phyloP scores from a whole-genome alignment of 2,113 vertebrate genomes.

The Hemiscyllium ocellatum region DNA sequence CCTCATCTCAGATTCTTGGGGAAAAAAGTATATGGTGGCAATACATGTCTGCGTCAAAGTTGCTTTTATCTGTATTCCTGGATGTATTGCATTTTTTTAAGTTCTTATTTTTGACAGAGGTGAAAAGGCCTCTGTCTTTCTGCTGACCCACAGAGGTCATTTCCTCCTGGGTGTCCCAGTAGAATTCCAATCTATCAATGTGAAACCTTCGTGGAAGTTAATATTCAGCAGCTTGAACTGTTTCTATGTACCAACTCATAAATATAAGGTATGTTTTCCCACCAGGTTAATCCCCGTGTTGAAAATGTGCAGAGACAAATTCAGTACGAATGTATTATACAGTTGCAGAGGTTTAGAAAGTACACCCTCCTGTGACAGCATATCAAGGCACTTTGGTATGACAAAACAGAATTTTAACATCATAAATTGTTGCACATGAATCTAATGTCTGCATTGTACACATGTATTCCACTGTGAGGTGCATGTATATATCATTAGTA shows the following conservation, averaged over 20 bases:
- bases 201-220: background rate
- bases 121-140: background rate
- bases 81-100: background rate
- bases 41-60: background rate
- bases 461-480: background rate
- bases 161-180: background rate
- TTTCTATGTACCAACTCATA: background rate
- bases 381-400: background rate
- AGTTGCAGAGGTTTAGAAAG: background rate
- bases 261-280: background rate
- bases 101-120: background rate
- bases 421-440: background rate
- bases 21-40: background rate
- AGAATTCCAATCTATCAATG: background rate
- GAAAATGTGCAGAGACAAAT: background rate
- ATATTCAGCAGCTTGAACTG: conserved; percentile 26
- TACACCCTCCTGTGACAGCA: background rate
- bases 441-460: background rate
- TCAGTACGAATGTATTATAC: background rate
- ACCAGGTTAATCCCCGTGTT: background rate
- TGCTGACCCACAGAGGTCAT: background rate
- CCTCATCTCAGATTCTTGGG: background rate
- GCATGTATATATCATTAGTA: background rate
- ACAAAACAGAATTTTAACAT: conserved; percentile 2
- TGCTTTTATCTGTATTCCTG: background rate